phyloP scores from a whole-genome alignment of 2,797 vertebrate genomes.

The Protonibea diacanthus region DNA sequence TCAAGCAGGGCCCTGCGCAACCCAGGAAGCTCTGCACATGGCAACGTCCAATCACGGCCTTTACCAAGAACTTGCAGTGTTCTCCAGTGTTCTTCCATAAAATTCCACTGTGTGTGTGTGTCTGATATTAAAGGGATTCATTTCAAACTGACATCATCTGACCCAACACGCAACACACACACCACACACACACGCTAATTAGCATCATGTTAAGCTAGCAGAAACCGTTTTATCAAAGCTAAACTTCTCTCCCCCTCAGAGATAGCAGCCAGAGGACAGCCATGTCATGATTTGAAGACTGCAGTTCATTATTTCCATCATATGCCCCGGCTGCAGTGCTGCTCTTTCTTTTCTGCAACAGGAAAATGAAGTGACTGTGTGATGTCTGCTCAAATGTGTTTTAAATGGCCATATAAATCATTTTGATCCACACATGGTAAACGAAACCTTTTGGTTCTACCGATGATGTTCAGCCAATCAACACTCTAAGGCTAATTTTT shows the following conservation, averaged over 20 bases:
- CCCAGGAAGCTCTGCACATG: slow-evolving; percentile 3
- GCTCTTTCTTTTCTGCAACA: background rate
- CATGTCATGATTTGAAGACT: background rate
- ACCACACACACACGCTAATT: background rate
- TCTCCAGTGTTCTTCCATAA: background rate
- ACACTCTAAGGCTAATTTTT: background rate
- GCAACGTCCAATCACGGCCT: background rate
- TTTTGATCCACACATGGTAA: background rate
- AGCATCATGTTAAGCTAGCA: background rate
- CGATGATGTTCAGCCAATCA: background rate
- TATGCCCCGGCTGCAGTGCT: too few relatives aligned
- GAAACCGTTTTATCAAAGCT: slow-evolving; percentile 2
- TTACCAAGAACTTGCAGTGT: background rate
- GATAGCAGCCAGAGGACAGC: background rate
- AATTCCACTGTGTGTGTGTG: background rate
- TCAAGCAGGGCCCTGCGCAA: slow-evolving; percentile 24
- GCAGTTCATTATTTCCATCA: slow-evolving; percentile 3
- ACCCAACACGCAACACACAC: background rate
- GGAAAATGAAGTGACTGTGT: background rate
- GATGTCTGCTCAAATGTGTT: background rate
- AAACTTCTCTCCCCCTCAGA: background rate
- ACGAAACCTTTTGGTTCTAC: background rate
- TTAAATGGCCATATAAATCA: background rate
- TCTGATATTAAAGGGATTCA: background rate
- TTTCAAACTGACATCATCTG: background rate